phyloP scores from a whole-genome alignment of 2,797 vertebrate species.

The Phataginus tricuspis region DNA sequence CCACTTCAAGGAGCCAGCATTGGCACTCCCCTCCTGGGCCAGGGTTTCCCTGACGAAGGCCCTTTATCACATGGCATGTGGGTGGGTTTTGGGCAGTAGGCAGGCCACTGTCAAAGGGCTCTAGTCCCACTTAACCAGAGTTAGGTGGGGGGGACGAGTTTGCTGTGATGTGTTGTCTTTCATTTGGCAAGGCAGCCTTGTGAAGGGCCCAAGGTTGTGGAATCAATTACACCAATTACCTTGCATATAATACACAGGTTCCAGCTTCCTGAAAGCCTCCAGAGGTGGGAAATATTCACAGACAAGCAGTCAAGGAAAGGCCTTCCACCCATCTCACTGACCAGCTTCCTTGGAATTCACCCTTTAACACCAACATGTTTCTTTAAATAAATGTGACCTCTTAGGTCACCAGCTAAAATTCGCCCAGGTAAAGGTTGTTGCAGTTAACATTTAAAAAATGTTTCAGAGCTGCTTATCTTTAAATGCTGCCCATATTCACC shows the following conservation, averaged over 20 bases:
- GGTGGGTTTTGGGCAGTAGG: neutral
- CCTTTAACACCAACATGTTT: neutral
- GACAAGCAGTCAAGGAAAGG: fast-evolving
- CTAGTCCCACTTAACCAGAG: neutral
- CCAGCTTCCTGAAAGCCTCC: neutral
- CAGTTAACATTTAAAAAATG: neutral
- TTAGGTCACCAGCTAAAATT: neutral
- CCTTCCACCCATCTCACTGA: neutral
- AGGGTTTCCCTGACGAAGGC: neutral
- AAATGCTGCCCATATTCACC: neutral
- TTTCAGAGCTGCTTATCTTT: neutral
- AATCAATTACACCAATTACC: neutral
- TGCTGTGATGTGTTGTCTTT: neutral
- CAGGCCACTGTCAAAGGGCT: neutral
- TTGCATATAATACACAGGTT: neutral
- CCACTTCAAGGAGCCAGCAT: fast-evolving
- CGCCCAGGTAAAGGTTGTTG: neutral
- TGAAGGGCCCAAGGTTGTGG: neutral
- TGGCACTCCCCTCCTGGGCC: neutral
- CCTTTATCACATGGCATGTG: fast-evolving
- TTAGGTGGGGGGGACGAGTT: neutral
- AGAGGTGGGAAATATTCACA: neutral
- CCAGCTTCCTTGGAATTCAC: neutral
- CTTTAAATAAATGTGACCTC: neutral
- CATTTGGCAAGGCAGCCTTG: neutral